Evolutionary conservation across 1,140 invertebrate species (phyloP).

Genomic region (Temnothorax nylanderi): DNA sequence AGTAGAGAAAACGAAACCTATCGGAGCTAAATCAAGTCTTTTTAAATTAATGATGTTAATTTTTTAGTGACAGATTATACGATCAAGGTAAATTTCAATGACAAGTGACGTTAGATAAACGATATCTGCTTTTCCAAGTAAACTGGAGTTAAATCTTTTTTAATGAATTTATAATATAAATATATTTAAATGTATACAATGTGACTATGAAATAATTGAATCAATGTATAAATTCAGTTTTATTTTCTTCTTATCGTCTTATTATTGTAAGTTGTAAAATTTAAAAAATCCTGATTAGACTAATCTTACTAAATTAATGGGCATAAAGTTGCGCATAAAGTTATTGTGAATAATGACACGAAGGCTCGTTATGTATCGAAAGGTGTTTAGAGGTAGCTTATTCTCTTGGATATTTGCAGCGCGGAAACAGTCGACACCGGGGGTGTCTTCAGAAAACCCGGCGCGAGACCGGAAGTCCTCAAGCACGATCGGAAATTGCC

Average conservation of each 20-base stretch:
- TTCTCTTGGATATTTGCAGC: slow-evolving; percentile 21
- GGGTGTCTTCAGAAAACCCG: slow-evolving; percentile 47
- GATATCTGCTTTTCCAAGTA: neutral
- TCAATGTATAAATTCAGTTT: neutral
- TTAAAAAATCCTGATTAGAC: neutral
- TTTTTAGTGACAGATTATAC: neutral
- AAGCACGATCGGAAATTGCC: slow-evolving; percentile 31
- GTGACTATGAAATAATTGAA: neutral
- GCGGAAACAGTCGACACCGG: slow-evolving; percentile 47
- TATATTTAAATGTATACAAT: too few species aligned
- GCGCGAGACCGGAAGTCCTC: slow-evolving; percentile 39
- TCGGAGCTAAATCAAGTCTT: neutral
- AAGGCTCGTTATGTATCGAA: neutral
- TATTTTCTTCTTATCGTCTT: neutral
- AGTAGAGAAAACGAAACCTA: neutral
- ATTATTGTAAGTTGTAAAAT: neutral
- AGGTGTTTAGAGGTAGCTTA: neutral
- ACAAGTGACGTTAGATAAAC: neutral
- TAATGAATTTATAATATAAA: neutral
- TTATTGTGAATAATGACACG: neutral
- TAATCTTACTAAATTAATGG: neutral
- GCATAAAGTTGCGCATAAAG: neutral
- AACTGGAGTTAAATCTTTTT: neutral
- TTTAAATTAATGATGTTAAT: neutral
- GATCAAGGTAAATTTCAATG: neutral